phyloP scores from a whole-genome alignment of 2,113 vertebrate genomes.

The Cariama cristata region DNA sequence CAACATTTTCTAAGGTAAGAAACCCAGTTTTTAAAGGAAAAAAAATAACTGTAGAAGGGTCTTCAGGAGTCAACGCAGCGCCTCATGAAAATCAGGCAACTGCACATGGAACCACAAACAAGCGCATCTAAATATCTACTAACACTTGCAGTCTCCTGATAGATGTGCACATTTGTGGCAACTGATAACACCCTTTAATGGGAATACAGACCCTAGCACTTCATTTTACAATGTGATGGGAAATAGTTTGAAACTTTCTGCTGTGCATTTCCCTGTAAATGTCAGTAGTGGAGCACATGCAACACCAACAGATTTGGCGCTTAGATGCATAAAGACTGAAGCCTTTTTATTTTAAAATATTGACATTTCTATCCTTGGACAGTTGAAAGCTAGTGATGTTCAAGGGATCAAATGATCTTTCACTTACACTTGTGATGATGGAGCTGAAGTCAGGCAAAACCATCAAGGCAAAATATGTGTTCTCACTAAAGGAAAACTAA shows the following conservation, averaged over 20 bases:
- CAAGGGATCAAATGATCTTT: not conserved
- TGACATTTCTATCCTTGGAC: not conserved
- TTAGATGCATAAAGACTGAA: not conserved
- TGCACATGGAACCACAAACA: not conserved
- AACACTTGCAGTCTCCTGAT: not conserved
- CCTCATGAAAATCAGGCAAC: not conserved
- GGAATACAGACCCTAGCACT: not conserved
- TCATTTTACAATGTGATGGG: not conserved
- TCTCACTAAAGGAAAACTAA: not conserved
- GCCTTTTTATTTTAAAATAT: not conserved
- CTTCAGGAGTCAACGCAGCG: accelerated
- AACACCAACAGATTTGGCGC: not conserved
- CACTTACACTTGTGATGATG: not conserved
- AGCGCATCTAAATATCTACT: not conserved
- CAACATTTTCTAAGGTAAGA: not conserved
- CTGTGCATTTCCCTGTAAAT: not conserved
- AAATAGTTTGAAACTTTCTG: not conserved
- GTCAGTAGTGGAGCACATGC: not conserved
- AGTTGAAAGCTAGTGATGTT: not conserved
- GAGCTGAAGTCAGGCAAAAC: not conserved
- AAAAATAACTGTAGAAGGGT: not conserved
- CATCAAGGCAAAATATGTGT: not conserved
- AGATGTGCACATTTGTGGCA: not conserved
- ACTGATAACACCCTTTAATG: not conserved
- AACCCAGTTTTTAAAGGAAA: not conserved